Evolutionary conservation across 1,140 invertebrate genomes (phyloP).

Genomic region (Aradophagus sp.): DNA sequence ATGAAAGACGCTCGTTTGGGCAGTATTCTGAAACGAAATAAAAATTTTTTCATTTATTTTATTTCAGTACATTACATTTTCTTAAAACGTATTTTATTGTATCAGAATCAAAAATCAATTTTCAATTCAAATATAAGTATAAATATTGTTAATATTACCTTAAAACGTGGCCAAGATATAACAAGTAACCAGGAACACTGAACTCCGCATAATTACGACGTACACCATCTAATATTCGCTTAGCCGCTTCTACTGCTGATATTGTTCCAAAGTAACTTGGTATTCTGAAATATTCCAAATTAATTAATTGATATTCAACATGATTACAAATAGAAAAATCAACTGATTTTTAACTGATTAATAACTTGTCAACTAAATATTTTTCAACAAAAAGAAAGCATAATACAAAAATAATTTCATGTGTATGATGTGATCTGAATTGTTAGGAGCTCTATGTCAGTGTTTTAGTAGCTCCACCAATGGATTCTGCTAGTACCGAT

Average conservation of each 20-base stretch:
- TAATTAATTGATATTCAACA: slow-evolving; percentile 7
- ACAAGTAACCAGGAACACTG: slow-evolving; percentile 78
- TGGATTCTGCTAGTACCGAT: too few relatives aligned
- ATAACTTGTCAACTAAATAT: too few relatives aligned
- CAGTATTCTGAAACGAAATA: slow-evolving; percentile 72
- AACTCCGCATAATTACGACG: slow-evolving; percentile 78
- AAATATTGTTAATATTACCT: slow-evolving; percentile 60
- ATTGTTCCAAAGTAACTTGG: slow-evolving; percentile 81
- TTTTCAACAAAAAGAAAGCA: not conserved
- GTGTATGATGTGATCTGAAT: too few relatives aligned
- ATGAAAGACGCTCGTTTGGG: slow-evolving; percentile 78
- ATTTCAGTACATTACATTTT: too few relatives aligned
- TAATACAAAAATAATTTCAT: too few relatives aligned
- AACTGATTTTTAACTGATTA: too few relatives aligned
- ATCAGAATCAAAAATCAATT: too few relatives aligned
- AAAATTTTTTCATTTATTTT: slow-evolving; percentile 12
- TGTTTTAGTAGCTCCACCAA: too few relatives aligned
- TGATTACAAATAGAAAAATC: too few relatives aligned
- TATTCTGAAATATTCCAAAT: slow-evolving; percentile 72
- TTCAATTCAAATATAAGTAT: not conserved
- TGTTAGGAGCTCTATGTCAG: too few relatives aligned
- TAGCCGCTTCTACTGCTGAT: slow-evolving; percentile 76
- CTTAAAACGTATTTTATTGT: too few relatives aligned
- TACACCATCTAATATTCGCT: slow-evolving; percentile 77
- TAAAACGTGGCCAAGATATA: slow-evolving; percentile 77